Evolutionary conservation across 2,113 vertebrate genomes (phyloP), one percentile per base, ranked within the genome.

Genomic region (Atherinomorus stipes): DNA sequence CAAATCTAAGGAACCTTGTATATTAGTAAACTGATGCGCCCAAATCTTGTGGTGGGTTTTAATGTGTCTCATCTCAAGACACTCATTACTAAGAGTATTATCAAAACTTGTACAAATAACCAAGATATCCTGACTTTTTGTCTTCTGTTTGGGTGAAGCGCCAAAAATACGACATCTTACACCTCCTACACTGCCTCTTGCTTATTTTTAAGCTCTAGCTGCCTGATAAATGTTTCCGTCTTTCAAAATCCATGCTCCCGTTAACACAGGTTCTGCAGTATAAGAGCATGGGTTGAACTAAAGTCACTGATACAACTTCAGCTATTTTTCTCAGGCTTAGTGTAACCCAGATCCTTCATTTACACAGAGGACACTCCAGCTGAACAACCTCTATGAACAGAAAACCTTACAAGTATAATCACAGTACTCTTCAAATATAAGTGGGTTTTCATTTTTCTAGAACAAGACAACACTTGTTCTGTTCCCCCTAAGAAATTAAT

Each of bases 141-240:
- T 31, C 7, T 44, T 4, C 54, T 37, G 0, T 45, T 21, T 34
- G 26, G 21, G 2, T 8, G 1, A 51, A 45, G 34, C 12, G 62
- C 50, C 7, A 16, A 66, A 66, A 73, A 34, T 12, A 63, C 21
- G 31, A 7, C 4, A 45, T 44, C 23, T 58, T 54, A 54, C 51
- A 49, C 26, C 1, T 31, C 11, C n/a, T 54, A 7, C 68, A 50
- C 4, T 47, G 23, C 37, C 64, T 58, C 45, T 40, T 53, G 34
- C 57, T 34, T 65, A 58, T 64, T 73, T 49, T 54, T 65, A 66
- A 66, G 58, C 23, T 28, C 38, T 31, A 15, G n/a, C 42, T 71
- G 51, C 44, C 21, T 45, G 44, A 57, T 63, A 45, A 76, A 81
- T 62, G 11, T 15, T 15, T 52, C 21, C 15, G 19, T 50, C 21